Evolutionary conservation across 2,113 vertebrate species (phyloP), one percentile per base, ranked within the genome.

Genomic region (Oryzias woworae): DNA sequence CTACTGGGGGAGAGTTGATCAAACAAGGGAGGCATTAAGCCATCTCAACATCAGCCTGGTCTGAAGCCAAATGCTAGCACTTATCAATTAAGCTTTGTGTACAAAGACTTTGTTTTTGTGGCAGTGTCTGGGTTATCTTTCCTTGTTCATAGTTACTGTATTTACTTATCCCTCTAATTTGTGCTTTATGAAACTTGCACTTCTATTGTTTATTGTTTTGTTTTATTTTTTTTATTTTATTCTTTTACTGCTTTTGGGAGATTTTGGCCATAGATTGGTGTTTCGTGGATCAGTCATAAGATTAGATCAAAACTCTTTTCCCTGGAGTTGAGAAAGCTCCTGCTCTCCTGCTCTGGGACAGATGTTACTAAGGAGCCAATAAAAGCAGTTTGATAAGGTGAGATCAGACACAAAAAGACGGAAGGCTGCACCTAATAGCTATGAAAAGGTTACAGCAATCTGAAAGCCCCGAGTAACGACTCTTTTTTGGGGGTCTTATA

Each of bases 21-120:
- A 69, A 50, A 81, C 72, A 85, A 88, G 56, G 63, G 63, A 51
- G 28, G 51, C 62, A 77, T 80, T 87, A 52, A 86, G 62, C 62
- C 44, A 47, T 62, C 73, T 77, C 18, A 75, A 62, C 74, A 65
- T 66, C 67, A 48, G 63, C 8, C 36, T 36, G 36, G 36, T 36
- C 36, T 36, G 36, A 36, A 36, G 10, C 71, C 67, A 82, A 77
- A 77, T 61, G 13, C 53, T 63, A 79, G 80, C 74, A 71, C 70
- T 67, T 80, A 80, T 81, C 80, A 80, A 80, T 83, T 86, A 76
- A 83, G 55, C 52, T 46, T 47, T 1, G 50, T 43, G 58, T 48
- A 86, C 80, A 86, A 84, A 82, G 85, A 57, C 73, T 81, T 73
- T 86, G 77, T 68, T 66, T 60, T 31, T 45, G 56, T 53, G 41